Evolutionary conservation across 2,888 invertebrate genomes (phyloP).

Genomic region (Papilio gigon): DNA sequence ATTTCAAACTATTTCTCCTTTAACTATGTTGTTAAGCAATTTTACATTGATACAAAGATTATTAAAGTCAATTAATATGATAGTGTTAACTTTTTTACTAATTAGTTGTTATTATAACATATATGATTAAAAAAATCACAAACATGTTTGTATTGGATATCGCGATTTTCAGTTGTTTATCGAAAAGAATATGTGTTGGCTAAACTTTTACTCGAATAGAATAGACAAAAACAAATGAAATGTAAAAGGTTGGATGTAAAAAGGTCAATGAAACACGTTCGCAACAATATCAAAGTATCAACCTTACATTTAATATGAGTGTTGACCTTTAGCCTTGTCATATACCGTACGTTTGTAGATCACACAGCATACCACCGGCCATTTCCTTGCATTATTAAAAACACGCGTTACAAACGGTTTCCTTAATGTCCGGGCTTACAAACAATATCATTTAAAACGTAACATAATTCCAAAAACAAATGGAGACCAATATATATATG

Average conservation of each 20-base stretch:
- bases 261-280: constrained; percentile 10
- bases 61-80: not conserved
- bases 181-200: not conserved
- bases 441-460: too few species aligned
- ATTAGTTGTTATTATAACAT: too few species aligned
- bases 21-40: not conserved
- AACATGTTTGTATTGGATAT: not conserved
- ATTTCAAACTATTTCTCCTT: not conserved
- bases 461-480: too few species aligned
- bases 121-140: too few species aligned
- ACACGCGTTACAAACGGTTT: constrained; percentile 49
- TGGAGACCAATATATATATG: too few species aligned
- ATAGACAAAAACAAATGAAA: not conserved
- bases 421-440: constrained; percentile 55
- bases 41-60: too few species aligned
- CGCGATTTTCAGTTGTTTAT: too few species aligned
- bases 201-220: not conserved
- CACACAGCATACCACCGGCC: constrained; percentile 53
- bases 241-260: not conserved
- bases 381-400: constrained; percentile 32
- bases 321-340: constrained; percentile 59
- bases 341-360: constrained; percentile 57
- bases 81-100: not conserved
- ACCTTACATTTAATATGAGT: constrained; percentile 52
- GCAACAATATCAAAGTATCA: constrained; percentile 21